These are phyloP conservation scores for Saguinus imperator DNA, from an alignment of 2,113 vertebrate species.

Conservation along the genomic window DNA sequence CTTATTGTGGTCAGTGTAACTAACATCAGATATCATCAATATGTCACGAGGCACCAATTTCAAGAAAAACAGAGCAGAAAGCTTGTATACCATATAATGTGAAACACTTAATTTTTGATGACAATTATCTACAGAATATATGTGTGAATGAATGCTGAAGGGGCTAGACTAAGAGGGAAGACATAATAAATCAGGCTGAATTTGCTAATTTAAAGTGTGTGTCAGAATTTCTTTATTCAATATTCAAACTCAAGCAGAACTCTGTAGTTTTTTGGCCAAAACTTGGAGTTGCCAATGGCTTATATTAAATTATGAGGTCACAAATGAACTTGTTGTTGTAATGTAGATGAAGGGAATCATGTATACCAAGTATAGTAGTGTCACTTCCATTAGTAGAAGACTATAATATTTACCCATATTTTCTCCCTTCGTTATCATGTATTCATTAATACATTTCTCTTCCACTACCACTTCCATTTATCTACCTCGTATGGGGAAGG, in stretches of 20 bases:
- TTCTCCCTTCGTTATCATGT: not conserved
- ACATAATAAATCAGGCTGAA: not conserved
- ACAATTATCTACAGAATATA: not conserved
- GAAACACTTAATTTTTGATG: not conserved
- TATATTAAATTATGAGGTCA: not conserved
- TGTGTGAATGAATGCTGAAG: not conserved
- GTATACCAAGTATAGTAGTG: not conserved
- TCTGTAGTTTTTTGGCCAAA: not conserved
- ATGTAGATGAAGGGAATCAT: not conserved
- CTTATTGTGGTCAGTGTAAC: not conserved
- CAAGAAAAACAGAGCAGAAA: not conserved
- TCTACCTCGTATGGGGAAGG: not conserved
- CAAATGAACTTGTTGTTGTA: not conserved
- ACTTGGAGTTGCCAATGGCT: not conserved
- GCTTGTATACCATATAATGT: not conserved
- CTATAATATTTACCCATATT: not conserved
- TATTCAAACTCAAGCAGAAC: not conserved
- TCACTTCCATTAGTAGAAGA: not conserved
- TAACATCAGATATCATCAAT: not conserved
- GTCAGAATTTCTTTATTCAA: not conserved
- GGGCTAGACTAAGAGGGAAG: not conserved
- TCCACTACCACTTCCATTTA: not conserved
- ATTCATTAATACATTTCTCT: not conserved
- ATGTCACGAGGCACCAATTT: not conserved
- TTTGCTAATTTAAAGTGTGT: not conserved